A percentile compares a stretch with the other conserved stretches of the same genome.
Evolutionary conservation across 2,888 invertebrate genomes (phyloP).

Genomic region (Lepidochrysops patricia): DNA sequence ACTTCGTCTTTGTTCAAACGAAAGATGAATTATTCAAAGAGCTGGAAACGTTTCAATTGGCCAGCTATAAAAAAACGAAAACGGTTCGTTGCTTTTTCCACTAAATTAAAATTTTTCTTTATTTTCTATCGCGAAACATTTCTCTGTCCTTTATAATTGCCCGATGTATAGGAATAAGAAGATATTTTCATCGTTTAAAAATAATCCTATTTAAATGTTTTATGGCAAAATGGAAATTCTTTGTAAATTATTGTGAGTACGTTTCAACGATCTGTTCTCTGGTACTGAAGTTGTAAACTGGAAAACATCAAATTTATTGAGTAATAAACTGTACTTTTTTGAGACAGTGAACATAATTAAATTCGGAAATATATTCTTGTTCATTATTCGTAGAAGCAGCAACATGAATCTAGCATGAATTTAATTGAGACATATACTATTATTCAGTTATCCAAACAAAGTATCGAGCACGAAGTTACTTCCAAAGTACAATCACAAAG

Average conservation of each 20-base stretch:
- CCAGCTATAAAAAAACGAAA: conserved; percentile 73
- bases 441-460: no score
- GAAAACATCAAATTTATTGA: no score
- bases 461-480: not conserved
- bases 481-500: conserved; percentile 1
- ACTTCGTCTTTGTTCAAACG: conserved; percentile 73
- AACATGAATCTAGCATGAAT: not conserved
- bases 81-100: conserved; percentile 72
- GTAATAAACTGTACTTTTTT: no score
- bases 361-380: no score
- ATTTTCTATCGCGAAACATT: conserved; percentile 55
- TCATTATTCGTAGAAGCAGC: no score
- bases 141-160: conserved; percentile 33
- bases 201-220: not conserved
- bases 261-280: not conserved
- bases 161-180: conserved; percentile 9
- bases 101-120: conserved; percentile 70
- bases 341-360: no score
- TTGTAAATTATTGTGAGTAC: not conserved
- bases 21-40: conserved; percentile 75
- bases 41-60: conserved; percentile 75
- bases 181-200: not conserved
- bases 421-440: not conserved
- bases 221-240: not conserved
- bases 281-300: no score